Percentiles rank a stretch among this genome's conserved stretches.
phyloP scores from a whole-genome alignment of 1,140 invertebrate genomes.

The Pygmarrhopalites habei region DNA sequence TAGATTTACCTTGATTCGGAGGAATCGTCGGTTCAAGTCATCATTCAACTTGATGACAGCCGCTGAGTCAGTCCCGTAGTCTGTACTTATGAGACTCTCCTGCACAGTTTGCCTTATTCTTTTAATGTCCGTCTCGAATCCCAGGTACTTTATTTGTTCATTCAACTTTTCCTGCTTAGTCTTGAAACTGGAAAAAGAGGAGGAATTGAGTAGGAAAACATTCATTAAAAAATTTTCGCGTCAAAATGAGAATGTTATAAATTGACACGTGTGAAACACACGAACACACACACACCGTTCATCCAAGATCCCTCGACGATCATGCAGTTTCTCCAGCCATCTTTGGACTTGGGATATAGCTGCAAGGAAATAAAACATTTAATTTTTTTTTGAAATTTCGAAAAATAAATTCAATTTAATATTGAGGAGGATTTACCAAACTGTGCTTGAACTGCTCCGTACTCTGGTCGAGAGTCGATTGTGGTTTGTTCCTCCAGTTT shows the following conservation, averaged over 20 bases:
- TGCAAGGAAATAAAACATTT: slow-evolving; percentile 6
- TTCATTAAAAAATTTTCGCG: too few relatives aligned
- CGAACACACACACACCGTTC: too few relatives aligned
- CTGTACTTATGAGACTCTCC: not conserved
- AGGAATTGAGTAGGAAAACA: too few relatives aligned
- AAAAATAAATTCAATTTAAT: not conserved
- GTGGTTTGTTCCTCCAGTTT: slow-evolving; percentile 61
- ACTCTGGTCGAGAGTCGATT: slow-evolving; percentile 64
- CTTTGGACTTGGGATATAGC: slow-evolving; percentile 55
- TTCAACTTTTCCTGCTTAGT: slow-evolving; percentile 55
- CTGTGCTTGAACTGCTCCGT: slow-evolving; percentile 56
- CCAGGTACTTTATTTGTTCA: slow-evolving; percentile 59
- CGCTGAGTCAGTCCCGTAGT: not conserved
- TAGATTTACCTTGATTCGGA: not conserved
- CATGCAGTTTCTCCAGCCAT: slow-evolving; percentile 69
- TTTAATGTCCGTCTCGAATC: not conserved
- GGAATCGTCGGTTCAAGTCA: not conserved
- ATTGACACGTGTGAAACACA: too few relatives aligned
- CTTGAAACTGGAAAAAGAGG: too few relatives aligned
- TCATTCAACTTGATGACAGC: not conserved
- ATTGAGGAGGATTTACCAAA: slow-evolving; percentile 46
- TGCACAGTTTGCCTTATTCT: not conserved
- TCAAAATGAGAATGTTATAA: too few relatives aligned
- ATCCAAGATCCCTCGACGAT: slow-evolving; percentile 64
- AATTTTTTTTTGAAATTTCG: slow-evolving; percentile 3